Conservation (phyloP, 2,113 vertebrate species). For the Pedionomus torquatus region DNA sequence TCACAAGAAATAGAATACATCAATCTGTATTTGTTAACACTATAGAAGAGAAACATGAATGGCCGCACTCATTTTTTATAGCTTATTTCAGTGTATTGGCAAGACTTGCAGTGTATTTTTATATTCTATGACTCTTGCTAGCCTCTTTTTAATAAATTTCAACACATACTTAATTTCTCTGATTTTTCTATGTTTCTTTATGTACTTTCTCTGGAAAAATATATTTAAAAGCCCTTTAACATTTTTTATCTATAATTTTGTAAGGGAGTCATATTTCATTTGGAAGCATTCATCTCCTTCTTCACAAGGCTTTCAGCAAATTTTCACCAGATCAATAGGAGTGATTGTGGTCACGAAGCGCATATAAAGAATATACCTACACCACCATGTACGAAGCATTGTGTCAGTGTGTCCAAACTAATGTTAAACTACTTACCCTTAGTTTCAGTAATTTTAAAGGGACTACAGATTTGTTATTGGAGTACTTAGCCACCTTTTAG, state of each 20-base stretch:
- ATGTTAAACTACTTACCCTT: background rate
- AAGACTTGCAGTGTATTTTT: background rate
- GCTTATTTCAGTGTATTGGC: background rate
- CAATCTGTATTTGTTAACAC: background rate
- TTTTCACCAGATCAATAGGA: background rate
- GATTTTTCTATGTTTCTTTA: background rate
- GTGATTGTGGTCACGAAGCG: background rate
- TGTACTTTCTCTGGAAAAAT: background rate
- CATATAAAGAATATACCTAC: background rate
- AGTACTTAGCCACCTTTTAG: background rate
- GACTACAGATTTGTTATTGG: background rate
- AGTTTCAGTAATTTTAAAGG: background rate
- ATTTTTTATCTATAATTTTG: background rate
- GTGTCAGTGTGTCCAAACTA: background rate
- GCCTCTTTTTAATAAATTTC: background rate
- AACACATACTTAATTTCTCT: background rate
- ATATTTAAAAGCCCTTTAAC: background rate
- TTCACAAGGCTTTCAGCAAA: conserved; percentile 1
- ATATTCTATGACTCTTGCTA: background rate
- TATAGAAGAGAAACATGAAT: background rate
- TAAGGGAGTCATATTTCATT: background rate
- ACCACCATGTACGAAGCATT: background rate
- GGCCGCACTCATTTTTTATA: background rate
- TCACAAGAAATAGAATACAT: background rate
- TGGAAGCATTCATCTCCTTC: background rate